A percentile compares a stretch with the other conserved stretches of the same genome.
These are phyloP conservation scores for Diaphora mendica DNA, from an alignment of 2,888 invertebrate genomes.

Conservation along the genomic window DNA sequence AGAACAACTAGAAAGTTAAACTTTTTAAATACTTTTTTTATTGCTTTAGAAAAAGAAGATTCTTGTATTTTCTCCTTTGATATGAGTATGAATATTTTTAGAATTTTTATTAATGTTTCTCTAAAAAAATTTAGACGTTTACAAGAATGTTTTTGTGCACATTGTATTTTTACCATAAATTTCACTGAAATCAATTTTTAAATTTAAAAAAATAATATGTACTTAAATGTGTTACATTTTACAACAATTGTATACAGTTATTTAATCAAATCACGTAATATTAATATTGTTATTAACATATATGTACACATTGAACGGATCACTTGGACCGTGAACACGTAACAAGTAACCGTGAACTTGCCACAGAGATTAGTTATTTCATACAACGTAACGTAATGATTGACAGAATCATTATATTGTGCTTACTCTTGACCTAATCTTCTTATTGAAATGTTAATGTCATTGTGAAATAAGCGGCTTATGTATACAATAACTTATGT, in stretches of 20 bases:
- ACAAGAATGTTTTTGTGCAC: too few species aligned
- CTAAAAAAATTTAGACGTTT: too few species aligned
- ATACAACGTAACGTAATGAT: constrained; percentile 52
- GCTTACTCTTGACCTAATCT: constrained; percentile 45
- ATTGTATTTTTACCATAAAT: too few species aligned
- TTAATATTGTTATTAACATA: constrained; percentile 5
- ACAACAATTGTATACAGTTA: background rate
- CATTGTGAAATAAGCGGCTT: background rate
- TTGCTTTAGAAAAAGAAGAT: background rate
- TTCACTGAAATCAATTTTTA: too few species aligned
- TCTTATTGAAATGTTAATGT: constrained; percentile 10
- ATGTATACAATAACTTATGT: background rate
- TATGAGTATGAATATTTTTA: too few species aligned
- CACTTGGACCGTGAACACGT: constrained; percentile 37
- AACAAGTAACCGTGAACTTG: constrained; percentile 51
- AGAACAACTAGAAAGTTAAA: background rate
- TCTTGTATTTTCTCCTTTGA: background rate
- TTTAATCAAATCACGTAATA: background rate
- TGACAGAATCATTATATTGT: constrained; percentile 49
- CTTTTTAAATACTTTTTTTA: too few species aligned
- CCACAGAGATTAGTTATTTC: constrained; percentile 39
- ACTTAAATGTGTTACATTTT: too few species aligned
- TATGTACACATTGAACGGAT: constrained; percentile 30
- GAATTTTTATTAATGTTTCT: background rate
- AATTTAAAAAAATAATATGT: too few species aligned